Conservation (phyloP, 37 sponge, comb jelly and placozoan genomes). For the Oopsacas minuta region DNA sequence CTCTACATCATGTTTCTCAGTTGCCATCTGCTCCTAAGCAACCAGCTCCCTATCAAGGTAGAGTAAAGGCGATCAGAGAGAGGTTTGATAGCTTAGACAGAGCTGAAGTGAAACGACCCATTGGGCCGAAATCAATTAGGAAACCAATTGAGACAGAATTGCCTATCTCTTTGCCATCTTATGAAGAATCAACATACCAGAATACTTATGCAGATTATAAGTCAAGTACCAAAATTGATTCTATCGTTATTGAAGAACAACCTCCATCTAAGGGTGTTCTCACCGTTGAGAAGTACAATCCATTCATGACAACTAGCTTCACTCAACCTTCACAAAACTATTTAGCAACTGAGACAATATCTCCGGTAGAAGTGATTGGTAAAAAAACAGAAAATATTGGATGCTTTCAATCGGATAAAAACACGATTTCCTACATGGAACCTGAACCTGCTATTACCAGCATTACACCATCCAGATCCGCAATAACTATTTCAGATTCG, state of each 20-base stretch:
- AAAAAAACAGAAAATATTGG: not conserved
- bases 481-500: not conserved
- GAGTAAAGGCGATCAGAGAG: not conserved
- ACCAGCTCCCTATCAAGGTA: not conserved
- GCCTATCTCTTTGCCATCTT: too few relatives aligned
- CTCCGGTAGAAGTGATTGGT: not conserved
- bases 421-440: too few relatives aligned
- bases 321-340: not conserved
- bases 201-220: too few relatives aligned
- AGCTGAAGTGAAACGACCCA: not conserved
- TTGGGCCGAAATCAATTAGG: not conserved
- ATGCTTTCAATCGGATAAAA: too few relatives aligned
- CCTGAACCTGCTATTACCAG: too few relatives aligned
- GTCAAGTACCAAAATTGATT: too few relatives aligned
- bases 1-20: not conserved
- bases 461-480: not conserved
- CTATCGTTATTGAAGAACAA: not conserved
- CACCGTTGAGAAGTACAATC: not conserved
- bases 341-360: not conserved
- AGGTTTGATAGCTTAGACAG: not conserved
- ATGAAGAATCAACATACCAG: too few relatives aligned
- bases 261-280: not conserved
- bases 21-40: not conserved
- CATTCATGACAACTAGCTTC: not conserved
- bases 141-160: not conserved